Conservation (phyloP, 2,888 invertebrate species). For the Laspeyria flexula region DNA sequence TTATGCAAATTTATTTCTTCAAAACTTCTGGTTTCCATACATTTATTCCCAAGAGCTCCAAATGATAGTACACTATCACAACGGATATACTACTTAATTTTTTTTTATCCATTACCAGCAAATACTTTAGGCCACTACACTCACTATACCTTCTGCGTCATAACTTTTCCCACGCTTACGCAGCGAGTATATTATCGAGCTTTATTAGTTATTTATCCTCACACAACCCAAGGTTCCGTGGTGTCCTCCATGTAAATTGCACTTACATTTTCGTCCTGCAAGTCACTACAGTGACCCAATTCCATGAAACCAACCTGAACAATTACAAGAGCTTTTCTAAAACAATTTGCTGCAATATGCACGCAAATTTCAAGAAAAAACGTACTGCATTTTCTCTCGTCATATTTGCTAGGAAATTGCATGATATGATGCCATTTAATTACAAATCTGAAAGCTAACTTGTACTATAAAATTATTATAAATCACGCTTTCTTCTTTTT, state of each 20-base stretch:
- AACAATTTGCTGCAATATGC: slow-evolving; percentile 23
- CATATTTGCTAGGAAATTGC: slow-evolving; percentile 4
- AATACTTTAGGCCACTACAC: neutral
- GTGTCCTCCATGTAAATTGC: slow-evolving; percentile 73
- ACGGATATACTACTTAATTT: too few species aligned
- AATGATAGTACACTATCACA: too few species aligned
- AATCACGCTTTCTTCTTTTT: neutral
- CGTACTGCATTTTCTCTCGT: neutral
- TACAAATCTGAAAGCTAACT: neutral
- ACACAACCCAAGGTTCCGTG: slow-evolving; percentile 51
- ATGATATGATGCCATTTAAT: slow-evolving; percentile 9
- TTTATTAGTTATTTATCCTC: slow-evolving; percentile 82
- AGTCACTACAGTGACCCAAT: slow-evolving; percentile 26
- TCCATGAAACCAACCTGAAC: slow-evolving; percentile 27
- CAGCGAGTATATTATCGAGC: slow-evolving; percentile 65
- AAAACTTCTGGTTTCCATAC: too few species aligned
- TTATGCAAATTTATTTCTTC: too few species aligned
- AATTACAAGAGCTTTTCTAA: slow-evolving; percentile 19
- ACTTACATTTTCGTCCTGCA: slow-evolving; percentile 38
- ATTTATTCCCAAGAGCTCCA: too few species aligned
- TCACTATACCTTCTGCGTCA: slow-evolving; percentile 1
- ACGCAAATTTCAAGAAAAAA: slow-evolving; percentile 12
- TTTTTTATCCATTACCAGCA: too few species aligned
- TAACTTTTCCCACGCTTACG: slow-evolving; percentile 32
- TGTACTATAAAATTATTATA: slow-evolving; percentile 4